Conservation (phyloP, 2,888 invertebrate genomes). For the Melipona beecheii region DNA sequence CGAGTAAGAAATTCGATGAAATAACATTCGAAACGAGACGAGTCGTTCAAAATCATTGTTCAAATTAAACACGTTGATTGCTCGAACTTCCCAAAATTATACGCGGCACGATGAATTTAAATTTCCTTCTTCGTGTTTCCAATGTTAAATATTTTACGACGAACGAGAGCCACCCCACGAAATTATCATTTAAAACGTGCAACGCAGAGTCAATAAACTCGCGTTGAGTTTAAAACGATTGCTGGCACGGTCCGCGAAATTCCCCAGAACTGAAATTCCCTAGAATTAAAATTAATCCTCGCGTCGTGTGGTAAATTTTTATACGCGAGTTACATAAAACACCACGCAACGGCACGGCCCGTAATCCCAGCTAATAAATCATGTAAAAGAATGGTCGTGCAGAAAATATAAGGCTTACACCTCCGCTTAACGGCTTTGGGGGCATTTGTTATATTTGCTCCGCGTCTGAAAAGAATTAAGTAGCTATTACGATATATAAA, state of each 20-base stretch:
- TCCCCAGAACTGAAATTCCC: background rate
- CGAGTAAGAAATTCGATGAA: too few relatives aligned
- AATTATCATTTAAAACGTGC: background rate
- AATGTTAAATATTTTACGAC: background rate
- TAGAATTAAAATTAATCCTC: background rate
- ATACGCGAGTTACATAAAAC: background rate
- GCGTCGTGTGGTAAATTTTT: background rate
- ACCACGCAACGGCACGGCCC: background rate
- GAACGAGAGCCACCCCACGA: too few relatives aligned
- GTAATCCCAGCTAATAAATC: conserved; percentile 3
- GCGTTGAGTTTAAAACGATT: background rate
- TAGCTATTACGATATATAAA: background rate
- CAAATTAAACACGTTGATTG: background rate
- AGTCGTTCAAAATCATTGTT: background rate
- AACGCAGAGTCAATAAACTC: background rate
- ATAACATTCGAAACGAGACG: too few relatives aligned
- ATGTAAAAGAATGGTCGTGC: background rate
- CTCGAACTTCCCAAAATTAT: background rate
- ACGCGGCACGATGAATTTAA: background rate
- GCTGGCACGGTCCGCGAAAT: background rate
- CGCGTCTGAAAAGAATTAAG: background rate
- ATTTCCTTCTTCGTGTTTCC: too few relatives aligned
- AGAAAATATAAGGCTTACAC: background rate
- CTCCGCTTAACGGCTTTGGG: background rate
- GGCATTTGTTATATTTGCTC: background rate